Percentiles rank a stretch among this genome's conserved stretches.
Conservation (phyloP, 2,113 vertebrate genomes). For the Benthochromis sp. region DNA sequence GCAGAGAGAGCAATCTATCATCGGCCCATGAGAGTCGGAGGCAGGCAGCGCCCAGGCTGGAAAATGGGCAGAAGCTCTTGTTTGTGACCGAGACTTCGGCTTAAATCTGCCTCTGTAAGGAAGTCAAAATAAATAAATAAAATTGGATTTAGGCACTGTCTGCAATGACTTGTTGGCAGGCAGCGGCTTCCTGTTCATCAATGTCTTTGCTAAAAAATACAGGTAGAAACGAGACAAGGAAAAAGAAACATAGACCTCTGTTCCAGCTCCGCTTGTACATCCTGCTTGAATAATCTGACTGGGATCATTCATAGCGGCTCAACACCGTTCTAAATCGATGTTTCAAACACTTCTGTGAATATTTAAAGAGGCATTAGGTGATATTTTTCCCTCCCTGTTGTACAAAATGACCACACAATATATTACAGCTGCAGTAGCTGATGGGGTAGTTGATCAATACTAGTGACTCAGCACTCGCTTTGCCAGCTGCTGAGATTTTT, state of each 20-base stretch:
- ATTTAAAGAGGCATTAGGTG: slow-evolving; percentile 29
- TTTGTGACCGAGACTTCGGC: slow-evolving; percentile 27
- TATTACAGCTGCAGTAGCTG: not conserved
- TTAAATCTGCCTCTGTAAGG: slow-evolving; percentile 20
- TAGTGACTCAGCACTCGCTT: slow-evolving; percentile 30
- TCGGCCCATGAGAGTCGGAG: slow-evolving; percentile 22
- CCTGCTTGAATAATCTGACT: not conserved
- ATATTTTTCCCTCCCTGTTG: not conserved
- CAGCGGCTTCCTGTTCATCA: not conserved
- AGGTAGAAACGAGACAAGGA: not conserved
- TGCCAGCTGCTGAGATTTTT: not conserved
- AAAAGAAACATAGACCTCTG: not conserved
- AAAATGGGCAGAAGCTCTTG: slow-evolving; percentile 16
- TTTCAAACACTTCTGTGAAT: not conserved
- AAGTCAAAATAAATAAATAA: not conserved
- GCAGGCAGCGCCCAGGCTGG: not conserved
- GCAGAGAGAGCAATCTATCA: slow-evolving; percentile 64
- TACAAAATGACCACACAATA: not conserved
- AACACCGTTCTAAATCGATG: not conserved
- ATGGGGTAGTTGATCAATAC: slow-evolving; percentile 10
- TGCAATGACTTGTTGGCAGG: not conserved
- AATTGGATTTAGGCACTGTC: slow-evolving; percentile 1
- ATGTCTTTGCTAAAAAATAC: not conserved
- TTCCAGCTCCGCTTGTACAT: not conserved
- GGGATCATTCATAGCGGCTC: not conserved